These are phyloP conservation scores for Siniperca obscura DNA, from an alignment of 2,797 vertebrate genomes.

Conservation along the genomic window DNA sequence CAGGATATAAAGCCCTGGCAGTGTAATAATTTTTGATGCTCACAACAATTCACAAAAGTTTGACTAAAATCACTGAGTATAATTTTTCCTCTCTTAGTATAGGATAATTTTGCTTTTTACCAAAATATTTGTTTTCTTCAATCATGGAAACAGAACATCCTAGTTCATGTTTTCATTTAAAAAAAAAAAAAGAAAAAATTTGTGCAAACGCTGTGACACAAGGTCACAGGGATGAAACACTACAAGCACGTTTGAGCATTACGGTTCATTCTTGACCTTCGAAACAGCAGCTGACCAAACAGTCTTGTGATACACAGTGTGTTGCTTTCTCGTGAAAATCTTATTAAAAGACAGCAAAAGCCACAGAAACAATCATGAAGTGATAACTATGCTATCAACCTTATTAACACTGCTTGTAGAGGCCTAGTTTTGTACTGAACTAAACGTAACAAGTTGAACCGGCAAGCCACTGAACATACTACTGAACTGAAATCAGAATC, in stretches of 20 bases:
- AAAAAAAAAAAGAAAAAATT: not conserved
- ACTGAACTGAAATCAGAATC: not conserved
- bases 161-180: no score
- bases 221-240: not conserved
- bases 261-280: not conserved
- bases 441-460: not conserved
- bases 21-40: not conserved
- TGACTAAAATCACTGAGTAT: not conserved
- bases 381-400: not conserved
- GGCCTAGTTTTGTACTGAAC: not conserved
- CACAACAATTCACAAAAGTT: not conserved
- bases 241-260: not conserved
- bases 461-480: not conserved
- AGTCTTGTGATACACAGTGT: not conserved
- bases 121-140: not conserved
- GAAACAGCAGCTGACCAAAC: not conserved
- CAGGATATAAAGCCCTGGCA: not conserved
- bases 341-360: not conserved
- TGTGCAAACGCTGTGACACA: not conserved
- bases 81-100: no score
- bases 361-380: not conserved
- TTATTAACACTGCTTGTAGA: not conserved
- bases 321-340: not conserved
- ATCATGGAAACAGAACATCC: not conserved
- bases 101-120: slow-evolving; percentile 1